Conservation (phyloP, 2,113 vertebrate species). For the Pica pica region DNA sequence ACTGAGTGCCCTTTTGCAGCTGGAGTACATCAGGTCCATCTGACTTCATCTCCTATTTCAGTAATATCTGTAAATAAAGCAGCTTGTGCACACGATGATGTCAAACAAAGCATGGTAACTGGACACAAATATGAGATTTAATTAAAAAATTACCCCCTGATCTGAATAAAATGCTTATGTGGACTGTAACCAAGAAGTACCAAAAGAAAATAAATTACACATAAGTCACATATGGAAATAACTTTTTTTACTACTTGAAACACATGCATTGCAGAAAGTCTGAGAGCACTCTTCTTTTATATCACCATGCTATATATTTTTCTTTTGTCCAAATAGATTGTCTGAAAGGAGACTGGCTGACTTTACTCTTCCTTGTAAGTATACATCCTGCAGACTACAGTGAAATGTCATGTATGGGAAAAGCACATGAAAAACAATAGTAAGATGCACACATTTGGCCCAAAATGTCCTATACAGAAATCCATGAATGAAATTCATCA, state of each 20-base stretch:
- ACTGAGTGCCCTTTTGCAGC: neutral
- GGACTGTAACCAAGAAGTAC: neutral
- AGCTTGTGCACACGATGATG: neutral
- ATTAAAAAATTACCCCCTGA: neutral
- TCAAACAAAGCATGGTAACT: neutral
- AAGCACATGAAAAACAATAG: neutral
- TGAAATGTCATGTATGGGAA: neutral
- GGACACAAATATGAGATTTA: neutral
- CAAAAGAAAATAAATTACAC: neutral
- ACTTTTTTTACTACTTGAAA: neutral
- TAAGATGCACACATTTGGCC: neutral
- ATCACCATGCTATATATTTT: neutral
- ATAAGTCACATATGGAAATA: neutral
- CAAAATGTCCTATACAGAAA: neutral
- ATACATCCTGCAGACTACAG: neutral
- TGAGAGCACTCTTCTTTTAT: neutral
- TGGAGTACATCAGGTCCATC: neutral
- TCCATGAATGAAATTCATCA: neutral
- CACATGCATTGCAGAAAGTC: neutral
- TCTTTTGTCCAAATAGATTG: neutral
- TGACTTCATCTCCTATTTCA: neutral
- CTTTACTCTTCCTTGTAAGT: neutral
- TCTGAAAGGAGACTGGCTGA: neutral
- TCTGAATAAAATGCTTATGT: neutral
- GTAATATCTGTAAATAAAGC: neutral